Conservation (phyloP, 2,113 vertebrate genomes). For the Apteryx owenii region DNA sequence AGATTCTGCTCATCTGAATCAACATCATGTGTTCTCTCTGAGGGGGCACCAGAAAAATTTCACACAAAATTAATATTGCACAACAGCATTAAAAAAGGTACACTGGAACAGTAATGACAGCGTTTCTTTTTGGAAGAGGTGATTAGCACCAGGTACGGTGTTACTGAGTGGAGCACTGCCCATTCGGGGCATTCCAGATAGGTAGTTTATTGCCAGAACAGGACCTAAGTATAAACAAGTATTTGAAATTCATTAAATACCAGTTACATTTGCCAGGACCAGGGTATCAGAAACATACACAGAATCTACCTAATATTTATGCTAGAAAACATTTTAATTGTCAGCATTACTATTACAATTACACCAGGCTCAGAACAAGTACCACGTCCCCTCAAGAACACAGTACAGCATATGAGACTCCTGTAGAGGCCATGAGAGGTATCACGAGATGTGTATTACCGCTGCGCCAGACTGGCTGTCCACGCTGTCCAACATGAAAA, state of each 20-base stretch:
- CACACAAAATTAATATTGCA: background rate
- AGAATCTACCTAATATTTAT: background rate
- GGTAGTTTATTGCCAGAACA: background rate
- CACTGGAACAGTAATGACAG: background rate
- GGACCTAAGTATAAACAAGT: background rate
- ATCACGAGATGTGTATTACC: accelerated
- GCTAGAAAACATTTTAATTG: background rate
- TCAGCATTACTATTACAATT: no score
- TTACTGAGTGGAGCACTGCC: background rate
- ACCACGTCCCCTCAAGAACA: accelerated
- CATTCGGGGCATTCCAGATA: accelerated
- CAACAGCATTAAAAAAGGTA: background rate
- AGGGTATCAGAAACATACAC: background rate
- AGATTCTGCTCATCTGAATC: background rate
- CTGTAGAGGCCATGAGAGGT: accelerated
- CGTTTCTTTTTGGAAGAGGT: background rate
- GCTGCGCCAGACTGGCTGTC: background rate
- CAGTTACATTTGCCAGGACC: background rate
- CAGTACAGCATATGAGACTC: accelerated
- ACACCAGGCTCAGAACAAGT: background rate
- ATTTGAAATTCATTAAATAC: background rate
- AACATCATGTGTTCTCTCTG: background rate
- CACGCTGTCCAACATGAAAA: accelerated
- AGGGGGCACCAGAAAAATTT: background rate
- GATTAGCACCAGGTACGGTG: background rate